Percentiles rank a stretch among this genome's conserved stretches.
phyloP scores from a whole-genome alignment of 35 echinoderm and acorn worm species.

The Strongylocentrotus purpuratus region DNA sequence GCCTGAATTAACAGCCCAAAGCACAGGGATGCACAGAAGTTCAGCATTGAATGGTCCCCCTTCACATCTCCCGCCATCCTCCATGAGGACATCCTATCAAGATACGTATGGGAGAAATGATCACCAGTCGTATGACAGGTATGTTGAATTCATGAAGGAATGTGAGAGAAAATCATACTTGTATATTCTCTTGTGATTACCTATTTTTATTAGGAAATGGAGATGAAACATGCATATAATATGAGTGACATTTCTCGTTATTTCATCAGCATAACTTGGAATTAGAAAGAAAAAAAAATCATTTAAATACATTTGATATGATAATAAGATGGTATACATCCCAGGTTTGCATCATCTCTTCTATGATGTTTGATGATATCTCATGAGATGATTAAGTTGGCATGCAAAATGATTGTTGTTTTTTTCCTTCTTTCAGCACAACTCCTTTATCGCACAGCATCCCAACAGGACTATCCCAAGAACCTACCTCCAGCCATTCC shows the following conservation, averaged over 20 bases:
- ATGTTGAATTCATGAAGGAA: neutral
- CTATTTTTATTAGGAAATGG: no score
- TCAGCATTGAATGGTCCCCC: neutral
- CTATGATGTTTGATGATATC: no score
- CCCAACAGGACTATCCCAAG: neutral
- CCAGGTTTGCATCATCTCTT: no score
- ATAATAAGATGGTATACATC: no score
- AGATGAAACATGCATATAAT: no score
- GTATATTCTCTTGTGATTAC: no score
- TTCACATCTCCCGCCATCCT: neutral
- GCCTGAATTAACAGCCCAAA: neutral
- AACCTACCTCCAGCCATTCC: neutral
- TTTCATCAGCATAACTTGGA: no score
- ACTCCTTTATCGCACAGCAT: neutral
- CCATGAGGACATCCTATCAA: constrained; percentile 28
- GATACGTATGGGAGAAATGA: constrained; percentile 22
- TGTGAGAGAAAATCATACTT: no score
- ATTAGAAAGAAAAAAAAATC: no score
- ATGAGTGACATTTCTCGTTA: no score
- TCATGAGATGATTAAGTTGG: no score
- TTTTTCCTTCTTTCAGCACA: constrained; percentile 15
- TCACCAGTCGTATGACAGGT: constrained; percentile 41
- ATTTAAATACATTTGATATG: no score
- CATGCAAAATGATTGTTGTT: neutral
- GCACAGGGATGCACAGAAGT: constrained; percentile 25